Conservation (phyloP, 2,888 invertebrate genomes). For the Frankliniella intonsa region DNA sequence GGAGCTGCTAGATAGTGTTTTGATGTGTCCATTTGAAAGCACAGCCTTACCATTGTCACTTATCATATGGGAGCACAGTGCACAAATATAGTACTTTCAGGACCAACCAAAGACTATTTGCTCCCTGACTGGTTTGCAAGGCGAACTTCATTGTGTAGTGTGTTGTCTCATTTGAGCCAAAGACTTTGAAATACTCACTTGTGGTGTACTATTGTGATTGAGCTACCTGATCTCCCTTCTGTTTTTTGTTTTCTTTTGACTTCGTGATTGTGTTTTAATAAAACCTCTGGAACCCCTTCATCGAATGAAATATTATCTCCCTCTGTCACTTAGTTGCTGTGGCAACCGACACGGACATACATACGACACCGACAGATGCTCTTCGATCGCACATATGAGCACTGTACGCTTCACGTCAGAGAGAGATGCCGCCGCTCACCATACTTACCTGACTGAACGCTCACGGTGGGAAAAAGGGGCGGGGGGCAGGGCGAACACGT, state of each 20-base stretch:
- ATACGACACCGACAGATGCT: too few species aligned
- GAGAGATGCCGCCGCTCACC: too few species aligned
- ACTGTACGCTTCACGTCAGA: too few species aligned
- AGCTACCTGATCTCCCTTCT: constrained; percentile 18
- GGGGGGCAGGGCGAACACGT: neutral
- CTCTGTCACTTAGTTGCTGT: too few species aligned
- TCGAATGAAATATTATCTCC: too few species aligned
- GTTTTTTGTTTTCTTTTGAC: constrained; percentile 1
- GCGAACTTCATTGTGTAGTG: neutral
- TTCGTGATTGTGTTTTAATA: constrained; percentile 28
- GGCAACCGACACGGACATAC: too few species aligned
- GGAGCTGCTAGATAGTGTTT: neutral
- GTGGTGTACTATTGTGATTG: constrained; percentile 11
- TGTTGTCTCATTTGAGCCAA: neutral
- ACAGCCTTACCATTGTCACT: neutral
- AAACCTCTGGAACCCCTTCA: neutral
- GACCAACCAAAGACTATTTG: constrained; percentile 12
- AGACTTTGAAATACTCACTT: neutral
- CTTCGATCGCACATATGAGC: too few species aligned
- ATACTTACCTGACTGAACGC: too few species aligned
- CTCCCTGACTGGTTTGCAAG: neutral
- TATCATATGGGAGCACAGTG: neutral
- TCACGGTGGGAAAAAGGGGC: too few species aligned
- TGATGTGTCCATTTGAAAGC: neutral
- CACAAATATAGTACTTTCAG: neutral